Conservation (phyloP, 2,113 vertebrate species). For the Chionodraco myersi region DNA sequence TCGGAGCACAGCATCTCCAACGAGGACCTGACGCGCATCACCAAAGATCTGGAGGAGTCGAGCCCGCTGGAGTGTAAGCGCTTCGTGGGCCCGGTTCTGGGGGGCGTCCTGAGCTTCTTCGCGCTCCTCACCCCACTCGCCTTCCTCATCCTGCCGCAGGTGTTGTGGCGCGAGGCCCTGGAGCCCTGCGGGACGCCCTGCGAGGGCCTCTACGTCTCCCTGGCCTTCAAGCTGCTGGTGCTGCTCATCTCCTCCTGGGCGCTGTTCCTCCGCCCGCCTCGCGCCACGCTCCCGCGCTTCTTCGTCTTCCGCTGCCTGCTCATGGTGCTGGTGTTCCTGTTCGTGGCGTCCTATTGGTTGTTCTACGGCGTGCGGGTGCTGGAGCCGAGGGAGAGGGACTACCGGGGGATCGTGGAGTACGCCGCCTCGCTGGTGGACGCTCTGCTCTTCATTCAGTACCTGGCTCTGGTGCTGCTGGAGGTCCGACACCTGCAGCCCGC, state of each 20-base stretch:
- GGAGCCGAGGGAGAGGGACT: constrained; percentile 87
- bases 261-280: constrained; percentile 90
- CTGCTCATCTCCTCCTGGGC: constrained; percentile 94
- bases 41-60: constrained; percentile 95
- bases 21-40: constrained; percentile 91
- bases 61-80: constrained; percentile 91
- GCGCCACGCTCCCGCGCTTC: constrained; percentile 89
- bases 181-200: constrained; percentile 91
- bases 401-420: constrained; percentile 92
- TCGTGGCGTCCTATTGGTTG: constrained; percentile 93
- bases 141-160: constrained; percentile 92
- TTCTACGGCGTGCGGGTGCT: constrained; percentile 92
- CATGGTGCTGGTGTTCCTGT: constrained; percentile 92
- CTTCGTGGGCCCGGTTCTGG: constrained; percentile 86
- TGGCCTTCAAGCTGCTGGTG: constrained; percentile 95
- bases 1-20: constrained; percentile 95
- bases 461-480: constrained; percentile 93
- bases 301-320: constrained; percentile 91
- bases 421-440: constrained; percentile 92
- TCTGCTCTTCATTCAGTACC: constrained; percentile 92
- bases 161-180: constrained; percentile 89
- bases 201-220: constrained; percentile 93
- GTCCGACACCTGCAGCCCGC: constrained; percentile 92
- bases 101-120: constrained; percentile 87
- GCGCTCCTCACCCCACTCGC: constrained; percentile 91